Evolutionary conservation across 1,140 invertebrate genomes (phyloP), one percentile per base, ranked within the genome.

Genomic region (Chironomus tepperi): DNA sequence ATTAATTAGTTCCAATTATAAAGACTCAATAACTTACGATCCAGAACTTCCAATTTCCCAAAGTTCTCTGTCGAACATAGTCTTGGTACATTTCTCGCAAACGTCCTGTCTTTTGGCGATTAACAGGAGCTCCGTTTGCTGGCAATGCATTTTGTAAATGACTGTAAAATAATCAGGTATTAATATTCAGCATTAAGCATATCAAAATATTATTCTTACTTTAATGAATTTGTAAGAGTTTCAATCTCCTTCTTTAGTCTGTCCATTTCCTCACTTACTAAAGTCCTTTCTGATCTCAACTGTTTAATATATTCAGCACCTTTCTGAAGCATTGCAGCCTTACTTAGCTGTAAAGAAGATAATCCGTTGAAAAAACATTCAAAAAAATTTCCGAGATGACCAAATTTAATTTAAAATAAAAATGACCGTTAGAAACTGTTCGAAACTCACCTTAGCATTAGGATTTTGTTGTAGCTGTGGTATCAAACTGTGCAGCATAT

Each of bases 11-110:
- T 75, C 19, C 7, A 8, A 12, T 3, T 18, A 10, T 42, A 74
- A 78, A 82, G 81, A 82, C 82, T 84, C 74, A 78, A 83, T 86
- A 87, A 86, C 86, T 89, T 95, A 97, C 95, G 87, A 98, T 95
- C 94, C 95, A 98, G 85, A 97, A 98, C 85, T 97, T 98, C 96
- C 96, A 98, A 84, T 98, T 96, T 80, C 92, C 89, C 79, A 90
- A 85, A 16, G 96, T 98, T 74, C 94, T 85, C 74, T 86, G 88
- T 77, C 90, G 86, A 12, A 98, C 93, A 84, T 98, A 97, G 57
- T 94, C 90, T 76, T 96, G 91, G 84, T 96, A 98, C 89, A 97
- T 94, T 84, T 97, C 94, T 77, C 92, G 93, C 87, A 98, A 94
- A 81, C 94, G 93, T 80, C 90, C 94, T n/a, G 91, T 92, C 77